Conservation (phyloP, 2,113 vertebrate species). For the Neogobius melanostomus region DNA sequence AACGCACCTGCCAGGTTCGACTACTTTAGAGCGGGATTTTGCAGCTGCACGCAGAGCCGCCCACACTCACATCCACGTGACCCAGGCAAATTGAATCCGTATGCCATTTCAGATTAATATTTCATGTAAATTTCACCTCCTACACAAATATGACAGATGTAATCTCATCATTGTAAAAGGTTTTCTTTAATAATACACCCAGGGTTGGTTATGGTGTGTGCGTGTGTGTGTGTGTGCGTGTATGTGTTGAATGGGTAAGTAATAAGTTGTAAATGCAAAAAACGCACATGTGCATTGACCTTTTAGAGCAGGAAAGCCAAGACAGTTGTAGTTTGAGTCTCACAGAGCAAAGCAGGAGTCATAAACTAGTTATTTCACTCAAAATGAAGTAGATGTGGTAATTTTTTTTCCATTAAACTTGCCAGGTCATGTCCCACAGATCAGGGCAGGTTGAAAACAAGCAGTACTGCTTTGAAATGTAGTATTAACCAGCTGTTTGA, state of each 20-base stretch:
- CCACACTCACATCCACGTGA: constrained; percentile 54
- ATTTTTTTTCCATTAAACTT: constrained; percentile 2
- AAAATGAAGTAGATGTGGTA: not conserved
- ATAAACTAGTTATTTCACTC: not conserved
- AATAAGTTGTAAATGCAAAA: not conserved
- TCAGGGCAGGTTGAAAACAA: not conserved
- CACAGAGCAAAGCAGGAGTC: not conserved
- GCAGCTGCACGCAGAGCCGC: constrained; percentile 35
- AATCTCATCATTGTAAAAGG: constrained; percentile 17
- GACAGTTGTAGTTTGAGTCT: not conserved
- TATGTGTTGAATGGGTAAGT: not conserved
- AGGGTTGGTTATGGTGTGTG: constrained; percentile 8
- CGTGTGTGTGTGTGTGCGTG: not conserved
- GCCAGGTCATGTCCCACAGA: constrained; percentile 1
- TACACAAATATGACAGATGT: constrained; percentile 48
- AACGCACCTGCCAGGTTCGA: constrained; percentile 10
- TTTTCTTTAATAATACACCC: constrained; percentile 29
- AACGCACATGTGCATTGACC: not conserved
- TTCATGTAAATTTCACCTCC: constrained; percentile 56
- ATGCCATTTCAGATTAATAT: constrained; percentile 53
- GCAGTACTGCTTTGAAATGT: not conserved
- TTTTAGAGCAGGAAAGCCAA: not conserved
- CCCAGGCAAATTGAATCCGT: constrained; percentile 52
- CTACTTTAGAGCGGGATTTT: constrained; percentile 27
- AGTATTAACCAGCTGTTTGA: not conserved